These are phyloP conservation scores for Caenorhabditis latens DNA, from an alignment of 1,140 invertebrate genomes.

Conservation along the genomic window DNA sequence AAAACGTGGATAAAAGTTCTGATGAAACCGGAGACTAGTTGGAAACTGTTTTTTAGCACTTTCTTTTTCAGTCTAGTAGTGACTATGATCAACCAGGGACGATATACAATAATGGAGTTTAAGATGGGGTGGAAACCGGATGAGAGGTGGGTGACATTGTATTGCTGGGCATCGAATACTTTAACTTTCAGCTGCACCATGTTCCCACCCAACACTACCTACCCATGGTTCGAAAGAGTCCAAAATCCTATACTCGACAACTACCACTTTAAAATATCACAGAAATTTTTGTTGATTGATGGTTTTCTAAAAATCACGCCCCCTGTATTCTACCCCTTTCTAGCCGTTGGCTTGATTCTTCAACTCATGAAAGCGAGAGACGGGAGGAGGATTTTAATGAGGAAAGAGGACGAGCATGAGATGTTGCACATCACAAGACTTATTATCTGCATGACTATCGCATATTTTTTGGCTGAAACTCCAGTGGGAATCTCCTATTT, in stretches of 20 bases:
- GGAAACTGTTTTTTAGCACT: not conserved
- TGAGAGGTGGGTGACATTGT: not conserved
- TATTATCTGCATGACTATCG: not conserved
- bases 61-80: not conserved
- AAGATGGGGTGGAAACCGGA: not conserved
- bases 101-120: not conserved
- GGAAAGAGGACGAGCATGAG: not conserved
- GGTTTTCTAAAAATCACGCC: not conserved
- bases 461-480: conserved; percentile 4
- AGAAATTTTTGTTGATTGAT: not conserved
- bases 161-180: not conserved
- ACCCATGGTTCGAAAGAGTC: not conserved
- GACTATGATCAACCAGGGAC: not conserved
- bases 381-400: not conserved
- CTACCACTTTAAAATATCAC: not conserved
- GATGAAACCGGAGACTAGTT: not conserved
- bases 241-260: not conserved
- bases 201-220: not conserved
- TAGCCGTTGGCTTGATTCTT: not conserved
- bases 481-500: not conserved
- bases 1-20: not conserved
- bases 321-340: not conserved
- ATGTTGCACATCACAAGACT: not conserved
- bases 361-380: not conserved
- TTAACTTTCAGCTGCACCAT: not conserved